phyloP scores from a whole-genome alignment of 2,113 vertebrate genomes.

The Ophiodon elongatus region DNA sequence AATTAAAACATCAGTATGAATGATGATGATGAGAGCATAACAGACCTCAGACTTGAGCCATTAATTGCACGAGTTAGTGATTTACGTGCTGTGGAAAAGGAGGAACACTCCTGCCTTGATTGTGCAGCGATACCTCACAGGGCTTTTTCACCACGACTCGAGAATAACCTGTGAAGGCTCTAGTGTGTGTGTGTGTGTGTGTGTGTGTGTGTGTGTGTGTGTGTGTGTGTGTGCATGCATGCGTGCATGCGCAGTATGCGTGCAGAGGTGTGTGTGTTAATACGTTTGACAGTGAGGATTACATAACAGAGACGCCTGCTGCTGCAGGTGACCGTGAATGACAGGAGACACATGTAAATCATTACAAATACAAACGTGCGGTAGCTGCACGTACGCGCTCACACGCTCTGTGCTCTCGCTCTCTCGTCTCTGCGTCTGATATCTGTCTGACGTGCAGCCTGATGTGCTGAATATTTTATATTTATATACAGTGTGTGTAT shows the following conservation, averaged over 20 bases:
- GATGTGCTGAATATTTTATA: neutral
- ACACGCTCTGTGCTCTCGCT: neutral
- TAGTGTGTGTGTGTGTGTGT: slow-evolving; percentile 5
- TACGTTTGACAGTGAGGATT: slow-evolving; percentile 68
- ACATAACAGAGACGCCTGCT: slow-evolving; percentile 73
- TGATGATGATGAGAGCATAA: slow-evolving; percentile 5
- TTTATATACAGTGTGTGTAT: neutral
- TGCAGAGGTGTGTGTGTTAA: slow-evolving; percentile 62
- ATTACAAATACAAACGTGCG: slow-evolving; percentile 27
- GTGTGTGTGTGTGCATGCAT: slow-evolving; percentile 19
- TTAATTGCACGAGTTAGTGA: slow-evolving; percentile 36
- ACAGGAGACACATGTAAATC: slow-evolving; percentile 45
- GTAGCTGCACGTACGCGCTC: slow-evolving; percentile 12
- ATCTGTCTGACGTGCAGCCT: neutral
- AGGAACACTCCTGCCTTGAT: slow-evolving; percentile 12
- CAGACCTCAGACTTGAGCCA: slow-evolving; percentile 6
- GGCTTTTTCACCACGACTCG: slow-evolving; percentile 43
- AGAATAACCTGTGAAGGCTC: slow-evolving; percentile 47
- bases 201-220: slow-evolving; percentile 24
- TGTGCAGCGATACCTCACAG: slow-evolving; percentile 33
- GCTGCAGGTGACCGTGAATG: slow-evolving; percentile 73
- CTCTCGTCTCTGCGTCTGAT: neutral
- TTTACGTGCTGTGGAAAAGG: slow-evolving; percentile 31
- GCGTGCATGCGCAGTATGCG: neutral
- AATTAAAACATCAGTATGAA: slow-evolving; percentile 19